Evolutionary conservation across 1,140 invertebrate species (phyloP), one percentile per base, ranked within the genome.

Genomic region (Himalopsyche phryganea): DNA sequence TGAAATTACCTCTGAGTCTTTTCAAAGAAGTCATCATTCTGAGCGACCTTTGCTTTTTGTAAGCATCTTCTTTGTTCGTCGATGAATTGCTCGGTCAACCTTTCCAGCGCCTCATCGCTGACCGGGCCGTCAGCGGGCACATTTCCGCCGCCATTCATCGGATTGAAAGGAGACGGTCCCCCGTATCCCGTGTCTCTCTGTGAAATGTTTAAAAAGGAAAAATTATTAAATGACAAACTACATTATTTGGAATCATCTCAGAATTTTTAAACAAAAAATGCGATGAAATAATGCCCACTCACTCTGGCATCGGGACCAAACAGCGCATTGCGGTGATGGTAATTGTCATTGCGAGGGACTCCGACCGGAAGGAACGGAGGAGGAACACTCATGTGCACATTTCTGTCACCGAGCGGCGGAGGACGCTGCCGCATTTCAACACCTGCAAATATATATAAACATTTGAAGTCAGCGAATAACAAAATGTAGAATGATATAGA

Each of bases 11-110:
- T 56, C 49, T 63, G 57, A 0, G 61, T 63, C 41, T 63, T 63
- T 41, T 59, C 53, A 47, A 59, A 63, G 46, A 52, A 63, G 14
- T 63, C 61, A 52, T 61, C 49, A 10, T 59, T 40, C 15, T 17
- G 33, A 6, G 38, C 41, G 4, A 38, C 50, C 18, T 52, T 55
- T 23, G 47, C 53, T 9, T 32, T 49, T 46, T 59, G 45, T 10
- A 63, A 42, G 32, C 61, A 63, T 14, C 57, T 13, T 42, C 42
- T 35, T 32, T 63, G 61, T 20, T 63, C 57, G 23, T 60, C 46
- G 15, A 63, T 63, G 40, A 63, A 63, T 33, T 63, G 61, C 38
- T 63, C 56, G 2, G 61, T 44, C 33, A 63, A 20, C 6, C 53
- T 51, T 13, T 57, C 53, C 18, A 63, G 38, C 3, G 51, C 57